Conservation (phyloP, 2,113 vertebrate genomes). For the Cyprinodon brontotheroides region DNA sequence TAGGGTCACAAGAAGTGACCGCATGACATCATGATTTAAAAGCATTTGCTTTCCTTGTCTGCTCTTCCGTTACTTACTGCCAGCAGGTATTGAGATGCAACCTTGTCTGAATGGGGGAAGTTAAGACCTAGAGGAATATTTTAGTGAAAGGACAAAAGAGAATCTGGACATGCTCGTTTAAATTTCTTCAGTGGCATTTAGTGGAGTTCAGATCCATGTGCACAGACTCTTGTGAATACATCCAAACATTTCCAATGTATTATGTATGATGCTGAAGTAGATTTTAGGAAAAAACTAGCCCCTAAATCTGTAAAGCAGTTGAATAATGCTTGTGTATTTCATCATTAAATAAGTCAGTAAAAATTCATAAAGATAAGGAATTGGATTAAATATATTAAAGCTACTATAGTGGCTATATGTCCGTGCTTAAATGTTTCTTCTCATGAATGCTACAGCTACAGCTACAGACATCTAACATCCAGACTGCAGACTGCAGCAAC, state of each 20-base stretch:
- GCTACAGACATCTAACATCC: too few species aligned
- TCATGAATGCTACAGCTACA: too few species aligned
- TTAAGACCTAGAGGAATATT: neutral
- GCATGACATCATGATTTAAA: conserved; percentile 19
- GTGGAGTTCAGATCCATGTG: neutral
- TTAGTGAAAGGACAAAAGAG: neutral
- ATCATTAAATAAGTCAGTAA: neutral
- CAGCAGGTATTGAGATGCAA: neutral
- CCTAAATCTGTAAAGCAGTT: neutral
- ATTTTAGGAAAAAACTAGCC: neutral
- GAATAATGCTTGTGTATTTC: neutral
- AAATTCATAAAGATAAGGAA: neutral
- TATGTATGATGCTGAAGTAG: neutral
- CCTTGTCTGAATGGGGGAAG: neutral
- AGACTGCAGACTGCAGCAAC: too few species aligned
- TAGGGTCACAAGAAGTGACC: conserved; percentile 14
- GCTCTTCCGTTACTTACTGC: neutral
- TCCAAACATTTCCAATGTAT: too few species aligned
- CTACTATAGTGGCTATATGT: too few species aligned
- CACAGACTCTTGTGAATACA: neutral
- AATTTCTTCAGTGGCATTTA: neutral
- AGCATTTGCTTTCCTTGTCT: neutral
- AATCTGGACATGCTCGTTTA: neutral
- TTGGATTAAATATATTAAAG: too few species aligned
- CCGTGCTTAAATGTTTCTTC: too few species aligned